phyloP scores from a whole-genome alignment of 2,797 vertebrate genomes.

The Hippocampus kuda region DNA sequence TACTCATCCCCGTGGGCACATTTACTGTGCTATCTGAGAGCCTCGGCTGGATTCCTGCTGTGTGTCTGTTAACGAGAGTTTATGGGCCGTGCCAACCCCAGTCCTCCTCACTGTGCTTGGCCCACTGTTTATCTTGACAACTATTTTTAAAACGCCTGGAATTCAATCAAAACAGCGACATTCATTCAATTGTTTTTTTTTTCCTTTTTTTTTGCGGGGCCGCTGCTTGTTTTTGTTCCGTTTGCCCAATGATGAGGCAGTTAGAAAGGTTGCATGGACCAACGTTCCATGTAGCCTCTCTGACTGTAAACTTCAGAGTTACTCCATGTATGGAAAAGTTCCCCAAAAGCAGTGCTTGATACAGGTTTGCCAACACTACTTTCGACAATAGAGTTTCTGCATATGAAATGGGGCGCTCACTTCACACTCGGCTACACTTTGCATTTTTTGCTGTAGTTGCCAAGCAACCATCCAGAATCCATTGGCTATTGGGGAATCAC shows the following conservation, averaged over 20 bases:
- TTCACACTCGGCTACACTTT: slow-evolving; percentile 34
- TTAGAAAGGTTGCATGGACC: neutral
- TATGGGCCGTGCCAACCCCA: slow-evolving; percentile 45
- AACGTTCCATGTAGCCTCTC: neutral
- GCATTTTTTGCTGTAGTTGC: slow-evolving; percentile 47
- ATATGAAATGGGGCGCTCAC: slow-evolving; percentile 18
- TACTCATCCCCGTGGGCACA: slow-evolving; percentile 39
- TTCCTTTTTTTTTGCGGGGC: slow-evolving; percentile 30
- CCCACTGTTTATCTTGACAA: slow-evolving; percentile 54
- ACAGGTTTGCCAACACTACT: neutral
- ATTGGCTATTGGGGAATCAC: slow-evolving; percentile 22
- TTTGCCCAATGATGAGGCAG: slow-evolving; percentile 40
- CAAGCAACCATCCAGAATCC: slow-evolving; percentile 46
- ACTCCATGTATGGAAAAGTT: neutral
- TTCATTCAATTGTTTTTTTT: slow-evolving; percentile 54
- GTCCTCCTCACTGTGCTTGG: slow-evolving; percentile 37
- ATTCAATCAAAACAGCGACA: slow-evolving; percentile 67
- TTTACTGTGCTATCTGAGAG: slow-evolving; percentile 48
- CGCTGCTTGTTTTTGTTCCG: slow-evolving; percentile 38
- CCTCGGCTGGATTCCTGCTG: slow-evolving; percentile 38
- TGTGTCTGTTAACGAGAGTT: slow-evolving; percentile 42
- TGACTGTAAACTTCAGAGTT: neutral
- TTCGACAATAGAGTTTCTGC: neutral
- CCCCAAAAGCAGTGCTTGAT: neutral
- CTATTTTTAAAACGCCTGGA: slow-evolving; percentile 68